Conservation (phyloP, 2,113 vertebrate species). For the Coryphaenoides rupestris region DNA sequence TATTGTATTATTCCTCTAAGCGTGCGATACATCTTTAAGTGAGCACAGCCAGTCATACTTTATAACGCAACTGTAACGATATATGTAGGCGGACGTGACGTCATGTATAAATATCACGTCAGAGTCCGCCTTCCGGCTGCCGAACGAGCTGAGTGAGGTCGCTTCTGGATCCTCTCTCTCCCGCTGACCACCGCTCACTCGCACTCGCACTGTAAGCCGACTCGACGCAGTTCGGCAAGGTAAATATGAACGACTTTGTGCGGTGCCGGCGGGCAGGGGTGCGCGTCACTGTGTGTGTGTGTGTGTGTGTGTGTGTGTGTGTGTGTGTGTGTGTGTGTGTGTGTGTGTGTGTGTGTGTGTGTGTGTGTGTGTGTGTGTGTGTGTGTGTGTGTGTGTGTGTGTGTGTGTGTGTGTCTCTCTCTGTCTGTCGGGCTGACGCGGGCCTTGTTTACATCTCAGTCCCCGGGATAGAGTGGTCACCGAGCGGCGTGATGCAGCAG, state of each 20-base stretch:
- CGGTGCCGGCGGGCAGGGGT: background rate
- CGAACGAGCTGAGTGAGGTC: slow-evolving; percentile 40
- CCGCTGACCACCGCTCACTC: no score
- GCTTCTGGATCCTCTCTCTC: slow-evolving; percentile 23
- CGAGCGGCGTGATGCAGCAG: slow-evolving; percentile 37
- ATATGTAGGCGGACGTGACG: slow-evolving; percentile 66
- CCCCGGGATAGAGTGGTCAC: slow-evolving; percentile 70
- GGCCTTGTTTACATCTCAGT: slow-evolving; percentile 81
- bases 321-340: no score
- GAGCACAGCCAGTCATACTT: no score
- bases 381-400: no score
- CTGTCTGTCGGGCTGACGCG: slow-evolving; percentile 22
- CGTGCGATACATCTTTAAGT: no score
- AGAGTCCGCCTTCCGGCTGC: slow-evolving; percentile 57
- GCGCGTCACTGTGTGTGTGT: no score
- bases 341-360: no score
- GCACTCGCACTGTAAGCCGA: slow-evolving; percentile 22
- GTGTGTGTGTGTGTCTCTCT: no score
- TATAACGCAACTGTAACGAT: background rate
- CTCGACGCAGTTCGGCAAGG: slow-evolving; percentile 39
- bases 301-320: no score
- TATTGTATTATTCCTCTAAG: no score
- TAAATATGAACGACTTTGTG: slow-evolving; percentile 38
- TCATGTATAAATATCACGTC: slow-evolving; percentile 41
- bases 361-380: no score